Base-by-base conservation (phyloP, 2,113 vertebrate species). In the Poeciliopsis turrubarensis region DNA sequence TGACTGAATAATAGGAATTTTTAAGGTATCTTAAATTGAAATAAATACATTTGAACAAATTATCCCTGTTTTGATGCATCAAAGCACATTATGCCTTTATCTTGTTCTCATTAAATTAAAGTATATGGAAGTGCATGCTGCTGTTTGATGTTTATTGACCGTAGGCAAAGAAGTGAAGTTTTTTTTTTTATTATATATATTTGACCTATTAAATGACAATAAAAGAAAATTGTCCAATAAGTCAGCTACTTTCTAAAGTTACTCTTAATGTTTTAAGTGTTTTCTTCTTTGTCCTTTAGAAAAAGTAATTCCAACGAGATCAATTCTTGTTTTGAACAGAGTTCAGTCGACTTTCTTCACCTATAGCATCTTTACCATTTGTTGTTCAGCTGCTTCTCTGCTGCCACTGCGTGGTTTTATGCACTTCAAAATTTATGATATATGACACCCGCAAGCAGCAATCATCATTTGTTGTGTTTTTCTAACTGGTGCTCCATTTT, bases 381-480 rank as follows among this genome's bases (percentile, higher is more conserved):
- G 37, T 13, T 39, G 10, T n/a, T 39, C 14, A 41, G n/a, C 9
- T 3, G 1, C 27, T 22, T 3, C 27, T 13, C 25, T 6, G 11
- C 15, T 47, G 44, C 44, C 37, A 27, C n/a, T 0, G 10, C 2
- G 2, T 32, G 15, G 29, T 12, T 22, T n/a, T 47, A 19, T 14
- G 13, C 5, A 4, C n/a, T 5, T 1, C 15, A 11, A 6, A 12
- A 32, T 30, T 22, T 17, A 44, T 62, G 14, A 57, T 37, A 39
- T 32, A n/a, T 19, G 26, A 63, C 30, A n/a, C 26, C 2, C 31
- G 31, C 57, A 4, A 22, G 75, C 30, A 80, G 27, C 61, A 39
- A 27, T 61, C 47, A 51, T 61, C 17, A 32, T 67, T 63, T 72
- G 60, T n/a, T 57, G 19, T n/a, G 8, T 57, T 54, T 41, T 70